Evolutionary conservation across 2,888 invertebrate species (phyloP).

Genomic region (Anarsia innoxiella): DNA sequence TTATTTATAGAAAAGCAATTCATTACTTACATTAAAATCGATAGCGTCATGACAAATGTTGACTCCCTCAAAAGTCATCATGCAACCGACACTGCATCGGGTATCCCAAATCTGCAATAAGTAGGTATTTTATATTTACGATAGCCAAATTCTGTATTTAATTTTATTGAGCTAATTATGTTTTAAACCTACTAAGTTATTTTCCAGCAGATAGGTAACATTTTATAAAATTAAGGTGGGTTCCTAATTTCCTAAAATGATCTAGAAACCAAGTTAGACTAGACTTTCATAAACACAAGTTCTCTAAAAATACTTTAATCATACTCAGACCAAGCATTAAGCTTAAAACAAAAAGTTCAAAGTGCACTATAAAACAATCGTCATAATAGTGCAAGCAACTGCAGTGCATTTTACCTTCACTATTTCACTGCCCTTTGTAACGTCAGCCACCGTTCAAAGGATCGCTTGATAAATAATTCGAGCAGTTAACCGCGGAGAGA

Average conservation of each 20-base stretch:
- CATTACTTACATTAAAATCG: conserved; percentile 67
- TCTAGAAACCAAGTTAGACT: too few relatives aligned
- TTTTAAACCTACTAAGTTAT: too few relatives aligned
- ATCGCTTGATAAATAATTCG: conserved; percentile 60
- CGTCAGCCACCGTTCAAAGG: conserved; percentile 25
- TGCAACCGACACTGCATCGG: conserved; percentile 64
- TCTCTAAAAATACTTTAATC: too few relatives aligned
- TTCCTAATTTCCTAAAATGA: too few relatives aligned
- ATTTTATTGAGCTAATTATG: too few relatives aligned
- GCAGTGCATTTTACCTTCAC: background rate
- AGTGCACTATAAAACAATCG: background rate
- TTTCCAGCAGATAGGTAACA: too few relatives aligned
- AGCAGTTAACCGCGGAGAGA: conserved; percentile 51
- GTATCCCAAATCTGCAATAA: conserved; percentile 74
- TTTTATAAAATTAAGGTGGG: too few relatives aligned
- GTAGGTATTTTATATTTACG: conserved; percentile 1
- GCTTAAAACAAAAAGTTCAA: too few relatives aligned
- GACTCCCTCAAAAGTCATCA: conserved; percentile 73
- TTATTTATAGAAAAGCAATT: background rate
- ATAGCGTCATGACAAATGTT: conserved; percentile 74
- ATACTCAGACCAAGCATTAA: too few relatives aligned
- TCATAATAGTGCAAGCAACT: background rate
- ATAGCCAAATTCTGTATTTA: conserved; percentile 4
- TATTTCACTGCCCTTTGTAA: background rate
- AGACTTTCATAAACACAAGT: too few relatives aligned